Evolutionary conservation across 2,888 invertebrate species (phyloP), one percentile per base, ranked within the genome.

Genomic region (Mellilla xanthometata): DNA sequence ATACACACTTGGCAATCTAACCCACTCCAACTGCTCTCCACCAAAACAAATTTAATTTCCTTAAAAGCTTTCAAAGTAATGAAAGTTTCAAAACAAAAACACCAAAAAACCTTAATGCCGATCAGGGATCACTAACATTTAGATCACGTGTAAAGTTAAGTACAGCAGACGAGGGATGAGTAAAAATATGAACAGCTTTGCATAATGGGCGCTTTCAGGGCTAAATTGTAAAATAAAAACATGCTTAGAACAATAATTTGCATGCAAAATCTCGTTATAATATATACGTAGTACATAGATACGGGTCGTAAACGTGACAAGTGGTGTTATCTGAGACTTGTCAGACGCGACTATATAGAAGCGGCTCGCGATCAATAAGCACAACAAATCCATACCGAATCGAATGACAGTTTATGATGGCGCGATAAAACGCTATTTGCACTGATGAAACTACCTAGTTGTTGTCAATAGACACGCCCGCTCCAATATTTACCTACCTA

Each of bases 291-390:
- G 39, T 41, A 58, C 60, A 58, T 57, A 65, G 55, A n/a, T 45
- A 46, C 51, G 49, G 42, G 52, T 51, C 59, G 61, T 63, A 70
- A 70, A 65, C 57, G 46, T 64, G 62, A 63, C 67, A 65, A 65
- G 53, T 61, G 56, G 60, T 60, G 60, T 67, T 72, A 75, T 72
- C 69, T 62, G 65, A 65, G 65, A 65, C 63, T 65, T 60, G 58
- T 58, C 68, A 72, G 65, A 60, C 65, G 55, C 56, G 62, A 68
- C 62, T 49, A 61, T n/a, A n/a, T n/a, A n/a, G n/a, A n/a, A n/a
- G n/a, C n/a, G n/a, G n/a, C 62, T 66, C 58, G 49, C 52, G 62
- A 70, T 75, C 72, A 58, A 73, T 73, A 66, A 50, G 39, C 52
- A 44, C 62, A 60, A 56, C 70, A 72, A 69, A 68, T 67, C 65